Evolutionary conservation across 2,797 vertebrate species (phyloP).

Genomic region (Lacerta agilis): DNA sequence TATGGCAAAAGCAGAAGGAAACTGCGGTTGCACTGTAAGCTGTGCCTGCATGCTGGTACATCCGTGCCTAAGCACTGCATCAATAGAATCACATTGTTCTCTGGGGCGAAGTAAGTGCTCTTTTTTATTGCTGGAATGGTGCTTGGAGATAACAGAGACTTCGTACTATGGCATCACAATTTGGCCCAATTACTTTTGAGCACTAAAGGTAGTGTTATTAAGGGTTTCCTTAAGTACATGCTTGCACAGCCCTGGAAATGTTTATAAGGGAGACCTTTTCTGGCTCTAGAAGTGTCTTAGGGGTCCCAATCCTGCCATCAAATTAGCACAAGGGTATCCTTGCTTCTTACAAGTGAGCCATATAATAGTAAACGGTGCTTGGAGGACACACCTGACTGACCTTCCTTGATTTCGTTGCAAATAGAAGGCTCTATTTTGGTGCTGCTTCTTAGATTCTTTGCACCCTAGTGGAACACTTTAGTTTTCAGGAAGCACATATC

Average conservation of each 20-base stretch:
- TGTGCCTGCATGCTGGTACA: rapidly evolving
- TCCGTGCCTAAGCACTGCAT: not conserved
- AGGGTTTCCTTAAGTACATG: not conserved
- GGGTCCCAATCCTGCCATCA: not conserved
- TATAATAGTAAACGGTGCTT: not conserved
- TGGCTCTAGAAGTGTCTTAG: not conserved
- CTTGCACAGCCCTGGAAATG: not conserved
- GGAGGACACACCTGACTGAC: not conserved
- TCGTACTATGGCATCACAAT: not conserved
- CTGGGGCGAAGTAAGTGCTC: not conserved
- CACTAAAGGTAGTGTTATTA: not conserved
- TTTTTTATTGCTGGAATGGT: not conserved
- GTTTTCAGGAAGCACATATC: not conserved
- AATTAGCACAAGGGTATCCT: not conserved
- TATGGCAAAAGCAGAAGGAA: not conserved
- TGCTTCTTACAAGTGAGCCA: not conserved
- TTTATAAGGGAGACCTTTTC: too few relatives aligned
- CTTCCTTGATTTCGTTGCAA: not conserved
- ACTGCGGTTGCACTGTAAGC: not conserved
- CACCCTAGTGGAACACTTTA: not conserved
- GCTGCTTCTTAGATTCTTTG: not conserved
- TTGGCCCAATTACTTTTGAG: not conserved
- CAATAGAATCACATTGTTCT: not conserved
- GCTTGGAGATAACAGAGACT: not conserved
- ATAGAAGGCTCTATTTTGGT: not conserved